Evolutionary conservation across 2,797 vertebrate genomes (phyloP).

Genomic region (Lemur catta): DNA sequence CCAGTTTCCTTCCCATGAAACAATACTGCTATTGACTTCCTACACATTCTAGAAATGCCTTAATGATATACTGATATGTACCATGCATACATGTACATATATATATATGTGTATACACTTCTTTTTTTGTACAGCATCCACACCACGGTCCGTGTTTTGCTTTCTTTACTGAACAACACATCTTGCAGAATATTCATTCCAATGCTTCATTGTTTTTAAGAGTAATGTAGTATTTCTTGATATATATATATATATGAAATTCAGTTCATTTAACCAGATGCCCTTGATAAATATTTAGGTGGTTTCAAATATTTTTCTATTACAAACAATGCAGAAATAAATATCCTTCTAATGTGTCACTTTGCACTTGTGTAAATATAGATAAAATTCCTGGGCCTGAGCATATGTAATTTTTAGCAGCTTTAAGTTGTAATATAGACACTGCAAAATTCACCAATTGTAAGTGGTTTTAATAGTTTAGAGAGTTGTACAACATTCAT

Average conservation of each 20-base stretch:
- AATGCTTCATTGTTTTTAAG: background rate
- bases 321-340: background rate
- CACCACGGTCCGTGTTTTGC: background rate
- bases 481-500: background rate
- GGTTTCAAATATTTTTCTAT: background rate
- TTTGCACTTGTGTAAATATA: background rate
- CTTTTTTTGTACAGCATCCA: background rate
- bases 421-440: background rate
- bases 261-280: background rate
- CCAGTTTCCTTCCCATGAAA: background rate
- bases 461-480: background rate
- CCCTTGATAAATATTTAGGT: background rate
- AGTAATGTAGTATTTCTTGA: background rate
- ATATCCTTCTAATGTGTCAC: background rate
- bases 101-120: background rate
- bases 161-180: background rate
- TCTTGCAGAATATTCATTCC: background rate
- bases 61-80: background rate
- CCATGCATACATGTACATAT: background rate
- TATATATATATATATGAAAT: background rate
- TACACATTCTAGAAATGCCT: background rate
- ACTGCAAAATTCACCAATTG: background rate
- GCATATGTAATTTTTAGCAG: background rate
- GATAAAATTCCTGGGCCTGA: background rate
- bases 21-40: background rate